Base-by-base conservation (phyloP, 2,113 vertebrate species). In the Ophiodon elongatus region DNA sequence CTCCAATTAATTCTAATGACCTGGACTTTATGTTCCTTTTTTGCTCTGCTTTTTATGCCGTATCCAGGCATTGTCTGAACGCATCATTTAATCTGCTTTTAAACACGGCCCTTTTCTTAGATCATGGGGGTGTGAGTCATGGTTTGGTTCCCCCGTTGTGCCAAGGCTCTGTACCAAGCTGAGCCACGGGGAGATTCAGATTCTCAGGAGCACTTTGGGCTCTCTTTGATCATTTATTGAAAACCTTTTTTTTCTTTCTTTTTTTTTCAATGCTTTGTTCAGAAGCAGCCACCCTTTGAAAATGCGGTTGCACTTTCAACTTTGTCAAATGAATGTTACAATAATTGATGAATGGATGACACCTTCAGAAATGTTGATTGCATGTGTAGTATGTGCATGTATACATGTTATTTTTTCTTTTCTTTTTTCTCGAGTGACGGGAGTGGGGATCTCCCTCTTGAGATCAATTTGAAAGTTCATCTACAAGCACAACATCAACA, bases 141-240 rank as follows among this genome's bases (percentile, higher is more conserved):
- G 59, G 75, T 72, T 79, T 81, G 64, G 82, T 79, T 47, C 69
- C 72, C 75, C 75, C 29, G 33, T 80, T 82, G 85, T 83, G 81
- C 71, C 78, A 81, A 80, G 62, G 80, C 75, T 88, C 87, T 85
- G 86, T 90, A 86, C 89, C 86, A 86, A 84, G 78, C 87, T 78
- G 83, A 90, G 77, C 84, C 84, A 62, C 31, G 68, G 85, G 88
- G 86, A 86, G 63, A 79, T 65, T 84, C 33, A 69, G 69, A 86
- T 87, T 73, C 86, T 92, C 90, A 84, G 54, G 54, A 82, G 43
- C 85, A 91, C 85, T 92, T 91, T 89, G 73, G 71, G 65, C 19
- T 84, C 72, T 68, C 92, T 93, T 93, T 93, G 91, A 89, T 93
- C 91, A 90, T 75, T 81, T 87, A 79, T 77, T 47, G 50, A 85